Conservation (phyloP, 2,113 vertebrate species). For the Gavia stellata region DNA sequence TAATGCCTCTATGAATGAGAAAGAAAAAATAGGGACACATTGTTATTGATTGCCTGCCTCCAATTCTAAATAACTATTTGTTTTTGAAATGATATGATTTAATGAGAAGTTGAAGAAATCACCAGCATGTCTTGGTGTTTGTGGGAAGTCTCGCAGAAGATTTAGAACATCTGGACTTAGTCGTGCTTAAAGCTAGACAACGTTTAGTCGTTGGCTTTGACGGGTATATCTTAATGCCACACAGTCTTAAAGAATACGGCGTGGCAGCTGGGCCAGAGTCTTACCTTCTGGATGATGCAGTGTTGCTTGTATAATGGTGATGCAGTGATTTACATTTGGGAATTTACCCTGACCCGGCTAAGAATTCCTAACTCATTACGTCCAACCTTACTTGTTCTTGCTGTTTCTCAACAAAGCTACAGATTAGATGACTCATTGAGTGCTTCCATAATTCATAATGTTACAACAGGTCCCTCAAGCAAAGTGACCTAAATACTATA, state of each 20-base stretch:
- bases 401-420: constrained; percentile 7
- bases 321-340: neutral
- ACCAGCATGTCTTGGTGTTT: neutral
- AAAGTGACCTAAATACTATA: constrained; percentile 11
- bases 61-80: neutral
- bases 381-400: neutral
- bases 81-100: neutral
- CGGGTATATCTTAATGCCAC: neutral
- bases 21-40: neutral
- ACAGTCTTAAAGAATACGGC: neutral
- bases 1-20: neutral
- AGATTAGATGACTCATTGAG: neutral
- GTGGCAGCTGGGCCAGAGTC: neutral
- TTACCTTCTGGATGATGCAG: neutral
- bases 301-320: neutral
- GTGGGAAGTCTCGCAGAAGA: neutral
- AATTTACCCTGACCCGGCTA: neutral
- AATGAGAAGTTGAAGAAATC: neutral
- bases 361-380: neutral
- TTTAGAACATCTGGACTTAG: neutral
- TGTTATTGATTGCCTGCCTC: neutral
- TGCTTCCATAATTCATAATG: neutral
- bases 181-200: neutral
- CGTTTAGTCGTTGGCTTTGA: neutral
- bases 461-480: neutral